Evolutionary conservation across 2,888 invertebrate genomes (phyloP).

Genomic region (Meteorus cinctellus): DNA sequence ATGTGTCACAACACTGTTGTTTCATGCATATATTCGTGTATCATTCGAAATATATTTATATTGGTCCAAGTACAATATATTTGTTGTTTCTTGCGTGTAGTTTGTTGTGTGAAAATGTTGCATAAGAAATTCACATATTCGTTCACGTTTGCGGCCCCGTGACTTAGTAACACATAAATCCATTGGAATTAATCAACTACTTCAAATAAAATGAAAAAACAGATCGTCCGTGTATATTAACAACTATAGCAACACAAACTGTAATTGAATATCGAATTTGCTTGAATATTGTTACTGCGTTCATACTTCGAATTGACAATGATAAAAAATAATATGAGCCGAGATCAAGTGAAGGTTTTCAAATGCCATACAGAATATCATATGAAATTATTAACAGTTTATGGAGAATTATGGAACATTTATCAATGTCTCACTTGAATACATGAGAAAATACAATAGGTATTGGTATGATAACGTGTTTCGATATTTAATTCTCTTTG

Average conservation of each 20-base stretch:
- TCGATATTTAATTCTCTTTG: neutral
- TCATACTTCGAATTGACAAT: too few species aligned
- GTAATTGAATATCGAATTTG: too few species aligned
- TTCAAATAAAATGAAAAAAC: neutral
- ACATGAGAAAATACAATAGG: too few species aligned
- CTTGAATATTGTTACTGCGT: too few species aligned
- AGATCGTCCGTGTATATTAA: neutral
- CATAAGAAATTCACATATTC: slow-evolving; percentile 54
- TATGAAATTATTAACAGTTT: too few species aligned
- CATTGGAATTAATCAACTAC: neutral
- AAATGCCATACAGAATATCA: too few species aligned
- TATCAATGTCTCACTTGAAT: too few species aligned
- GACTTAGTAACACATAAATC: slow-evolving; percentile 51
- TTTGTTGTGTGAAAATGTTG: slow-evolving; percentile 56
- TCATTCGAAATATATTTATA: neutral
- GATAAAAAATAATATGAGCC: too few species aligned
- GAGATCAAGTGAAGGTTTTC: too few species aligned
- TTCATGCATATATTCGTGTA: neutral
- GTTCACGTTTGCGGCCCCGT: slow-evolving; percentile 67
- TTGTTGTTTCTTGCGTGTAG: neutral
- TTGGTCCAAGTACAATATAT: neutral
- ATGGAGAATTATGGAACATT: too few species aligned
- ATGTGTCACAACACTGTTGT: neutral
- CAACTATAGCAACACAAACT: neutral
- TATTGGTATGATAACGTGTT: neutral